Base-by-base conservation (phyloP, 2,113 vertebrate species). In the Columba janthina region DNA sequence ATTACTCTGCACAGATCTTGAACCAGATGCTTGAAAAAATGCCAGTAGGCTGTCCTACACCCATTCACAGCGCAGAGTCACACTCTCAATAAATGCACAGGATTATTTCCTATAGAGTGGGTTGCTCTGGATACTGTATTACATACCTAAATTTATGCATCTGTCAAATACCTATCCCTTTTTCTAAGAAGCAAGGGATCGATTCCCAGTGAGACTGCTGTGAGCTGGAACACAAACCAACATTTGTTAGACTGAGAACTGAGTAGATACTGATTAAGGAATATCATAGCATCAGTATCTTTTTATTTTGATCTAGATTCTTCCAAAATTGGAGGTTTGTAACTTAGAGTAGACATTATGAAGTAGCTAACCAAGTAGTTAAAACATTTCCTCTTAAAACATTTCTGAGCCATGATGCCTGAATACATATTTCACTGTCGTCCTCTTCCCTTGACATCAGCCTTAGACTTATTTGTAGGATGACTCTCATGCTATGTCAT, bases 331-430 rank as follows among this genome's bases (percentile, higher is more conserved):
- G 14, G 34, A 90, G 31, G 25, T 54, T 29, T 76, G 38, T 46
- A 61, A 34, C 48, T 53, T 72, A 38, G 1, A 62, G 31, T 4
- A 31, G 21, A 48, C 2, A 6, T 48, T 1, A 34, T 46, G 15
- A 74, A 69, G 54, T 26, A 69, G 69, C 31, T 38, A 64, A 42
- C 21, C 10, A 15, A 42, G 18, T 32, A 69, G 34, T 50, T 69
- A 13, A 74, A 50, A 32, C 54, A 10, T 70, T 34, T 50, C 26
- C 10, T 75, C 56, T 48, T 69, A 36, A 61, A 80, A 50, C 5
- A 69, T 28, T 20, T 81, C 7, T 29, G 24, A n/a, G 64, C 18
- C 0, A 0, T n/a, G 11, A 54, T 31, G 46, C 18, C 15, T 19
- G 2, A 80, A 28, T 22, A 17, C 22, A 5, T 61, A 20, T 5